Percentiles rank a stretch among this genome's conserved stretches.
These are phyloP conservation scores for Phyllostomus discolor DNA, from an alignment of 2,113 vertebrate genomes.

Conservation along the genomic window DNA sequence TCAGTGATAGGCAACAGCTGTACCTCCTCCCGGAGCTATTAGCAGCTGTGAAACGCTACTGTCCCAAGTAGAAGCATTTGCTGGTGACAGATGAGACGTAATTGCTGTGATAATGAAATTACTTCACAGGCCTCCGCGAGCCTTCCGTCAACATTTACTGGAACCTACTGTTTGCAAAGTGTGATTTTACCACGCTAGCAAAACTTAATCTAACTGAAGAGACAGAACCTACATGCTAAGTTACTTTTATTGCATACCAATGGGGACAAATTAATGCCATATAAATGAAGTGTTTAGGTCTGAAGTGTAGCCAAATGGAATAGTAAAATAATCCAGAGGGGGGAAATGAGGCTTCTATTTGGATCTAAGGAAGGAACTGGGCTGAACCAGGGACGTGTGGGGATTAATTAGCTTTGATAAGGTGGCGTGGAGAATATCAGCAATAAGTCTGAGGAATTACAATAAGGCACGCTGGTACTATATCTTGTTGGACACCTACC, in stretches of 20 bases:
- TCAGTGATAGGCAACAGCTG: conserved; percentile 46
- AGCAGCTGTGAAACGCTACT: conserved; percentile 57
- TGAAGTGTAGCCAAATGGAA: neutral
- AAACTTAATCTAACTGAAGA: neutral
- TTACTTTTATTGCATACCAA: neutral
- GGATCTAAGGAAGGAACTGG: neutral
- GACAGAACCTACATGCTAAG: neutral
- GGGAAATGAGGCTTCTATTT: neutral
- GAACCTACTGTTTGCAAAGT: neutral
- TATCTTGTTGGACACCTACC: neutral
- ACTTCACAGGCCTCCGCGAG: neutral
- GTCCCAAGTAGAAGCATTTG: conserved; percentile 52
- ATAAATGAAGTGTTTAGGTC: neutral
- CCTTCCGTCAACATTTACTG: conserved; percentile 31
- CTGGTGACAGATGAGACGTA: conserved; percentile 26
- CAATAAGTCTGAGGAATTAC: neutral
- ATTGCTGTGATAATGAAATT: conserved; percentile 40
- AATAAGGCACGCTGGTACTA: neutral
- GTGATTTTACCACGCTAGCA: neutral
- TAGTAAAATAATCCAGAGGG: neutral
- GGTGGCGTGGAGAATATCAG: neutral
- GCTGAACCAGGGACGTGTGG: neutral
- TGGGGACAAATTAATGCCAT: neutral
- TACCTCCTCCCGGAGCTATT: conserved; percentile 46
- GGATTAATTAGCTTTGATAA: neutral